Conservation (phyloP, 2,797 vertebrate species). For the Masticophis lateralis region DNA sequence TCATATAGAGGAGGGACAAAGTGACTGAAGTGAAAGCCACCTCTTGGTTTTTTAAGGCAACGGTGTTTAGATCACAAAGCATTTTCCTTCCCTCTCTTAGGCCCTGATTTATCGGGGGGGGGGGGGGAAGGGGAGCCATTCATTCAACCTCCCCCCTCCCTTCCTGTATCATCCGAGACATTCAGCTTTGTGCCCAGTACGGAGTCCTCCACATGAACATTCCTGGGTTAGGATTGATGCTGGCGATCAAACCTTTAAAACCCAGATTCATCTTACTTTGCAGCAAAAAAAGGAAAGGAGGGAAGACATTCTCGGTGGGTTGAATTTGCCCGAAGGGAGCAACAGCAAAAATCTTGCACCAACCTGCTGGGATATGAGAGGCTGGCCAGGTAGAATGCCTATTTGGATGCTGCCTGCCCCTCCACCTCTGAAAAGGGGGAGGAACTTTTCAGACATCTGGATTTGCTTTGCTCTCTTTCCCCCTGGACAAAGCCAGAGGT, state of each 20-base stretch:
- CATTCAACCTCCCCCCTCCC: background rate
- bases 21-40: background rate
- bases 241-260: background rate
- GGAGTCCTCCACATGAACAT: background rate
- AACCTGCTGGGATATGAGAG: background rate
- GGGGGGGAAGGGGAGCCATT: background rate
- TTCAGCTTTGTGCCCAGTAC: background rate
- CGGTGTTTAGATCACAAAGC: background rate
- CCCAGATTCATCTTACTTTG: background rate
- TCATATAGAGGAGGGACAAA: background rate
- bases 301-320: too few species aligned
- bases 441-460: background rate
- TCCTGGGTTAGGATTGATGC: background rate
- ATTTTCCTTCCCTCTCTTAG: background rate
- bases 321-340: background rate
- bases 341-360: background rate
- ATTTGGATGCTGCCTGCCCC: too few species aligned
- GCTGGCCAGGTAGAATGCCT: too few species aligned
- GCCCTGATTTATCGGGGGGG: background rate
- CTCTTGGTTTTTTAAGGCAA: background rate
- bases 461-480: background rate
- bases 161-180: background rate
- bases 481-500: too few species aligned
- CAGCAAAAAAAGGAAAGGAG: background rate
- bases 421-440: background rate